Conservation (phyloP, 2,888 invertebrate species). For the Apamea sordens region DNA sequence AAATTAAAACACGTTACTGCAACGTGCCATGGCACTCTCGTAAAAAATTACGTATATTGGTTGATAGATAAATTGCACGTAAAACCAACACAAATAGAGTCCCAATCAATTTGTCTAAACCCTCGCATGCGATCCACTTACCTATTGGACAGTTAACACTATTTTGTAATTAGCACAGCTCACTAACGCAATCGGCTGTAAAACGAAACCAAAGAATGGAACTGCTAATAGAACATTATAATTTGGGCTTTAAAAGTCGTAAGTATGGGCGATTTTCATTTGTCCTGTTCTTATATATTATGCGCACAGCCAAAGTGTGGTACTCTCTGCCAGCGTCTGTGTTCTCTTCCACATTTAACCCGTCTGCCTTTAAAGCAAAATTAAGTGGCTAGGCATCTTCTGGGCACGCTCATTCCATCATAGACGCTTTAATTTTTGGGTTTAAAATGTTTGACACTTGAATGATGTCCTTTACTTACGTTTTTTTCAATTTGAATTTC, state of each 20-base stretch:
- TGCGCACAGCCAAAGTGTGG: too few relatives aligned
- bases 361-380: too few relatives aligned
- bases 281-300: too few relatives aligned
- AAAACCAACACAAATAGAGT: constrained; percentile 34
- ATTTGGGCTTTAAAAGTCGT: not conserved
- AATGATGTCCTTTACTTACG: not conserved
- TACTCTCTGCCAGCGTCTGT: too few relatives aligned
- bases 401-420: too few relatives aligned
- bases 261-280: not conserved
- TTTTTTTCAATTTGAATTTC: not conserved
- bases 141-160: constrained; percentile 28
- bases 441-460: not conserved
- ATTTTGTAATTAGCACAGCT: constrained; percentile 41
- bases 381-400: too few relatives aligned
- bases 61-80: constrained; percentile 29
- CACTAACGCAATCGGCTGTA: constrained; percentile 20
- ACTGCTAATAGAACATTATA: not conserved
- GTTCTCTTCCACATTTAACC: too few relatives aligned
- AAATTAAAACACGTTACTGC: not conserved
- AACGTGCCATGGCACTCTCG: not conserved
- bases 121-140: constrained; percentile 17
- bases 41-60: constrained; percentile 37
- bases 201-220: constrained; percentile 8
- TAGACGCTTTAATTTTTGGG: not conserved
- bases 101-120: constrained; percentile 50